A percentile compares a stretch with the other conserved stretches of the same genome.
phyloP scores from a whole-genome alignment of 2,797 vertebrate genomes.

The Linurgus olivaceus region DNA sequence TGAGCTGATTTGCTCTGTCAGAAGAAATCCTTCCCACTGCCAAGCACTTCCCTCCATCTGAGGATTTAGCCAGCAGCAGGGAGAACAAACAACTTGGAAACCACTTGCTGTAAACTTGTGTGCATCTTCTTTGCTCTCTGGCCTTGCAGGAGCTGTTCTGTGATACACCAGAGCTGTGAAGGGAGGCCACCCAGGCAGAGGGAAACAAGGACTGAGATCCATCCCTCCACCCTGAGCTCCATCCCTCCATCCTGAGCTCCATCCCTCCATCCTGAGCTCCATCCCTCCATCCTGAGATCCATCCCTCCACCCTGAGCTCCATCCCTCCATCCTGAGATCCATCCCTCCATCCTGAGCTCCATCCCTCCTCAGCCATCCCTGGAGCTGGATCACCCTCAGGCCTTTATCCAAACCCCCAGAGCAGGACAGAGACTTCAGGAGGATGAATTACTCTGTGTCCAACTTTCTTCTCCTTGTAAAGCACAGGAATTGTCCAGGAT shows the following conservation, averaged over 20 bases:
- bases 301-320: too few species aligned
- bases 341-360: background rate
- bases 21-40: slow-evolving; percentile 31
- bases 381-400: background rate
- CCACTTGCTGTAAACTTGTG: background rate
- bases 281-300: too few species aligned
- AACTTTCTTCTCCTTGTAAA: background rate
- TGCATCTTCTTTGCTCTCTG: background rate
- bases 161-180: background rate
- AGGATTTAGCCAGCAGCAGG: background rate
- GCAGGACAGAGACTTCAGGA: background rate
- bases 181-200: background rate
- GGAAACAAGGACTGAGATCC: background rate
- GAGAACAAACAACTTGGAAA: background rate
- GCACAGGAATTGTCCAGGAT: background rate
- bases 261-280: too few species aligned
- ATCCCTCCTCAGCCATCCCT: background rate
- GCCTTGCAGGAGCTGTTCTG: background rate
- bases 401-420: background rate
- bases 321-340: too few species aligned
- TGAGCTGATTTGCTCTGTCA: slow-evolving; percentile 56
- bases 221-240: too few species aligned
- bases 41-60: background rate
- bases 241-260: too few species aligned
- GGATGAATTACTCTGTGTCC: background rate